Conservation (phyloP, 23 tunicate species). For the Diplosoma virens region DNA sequence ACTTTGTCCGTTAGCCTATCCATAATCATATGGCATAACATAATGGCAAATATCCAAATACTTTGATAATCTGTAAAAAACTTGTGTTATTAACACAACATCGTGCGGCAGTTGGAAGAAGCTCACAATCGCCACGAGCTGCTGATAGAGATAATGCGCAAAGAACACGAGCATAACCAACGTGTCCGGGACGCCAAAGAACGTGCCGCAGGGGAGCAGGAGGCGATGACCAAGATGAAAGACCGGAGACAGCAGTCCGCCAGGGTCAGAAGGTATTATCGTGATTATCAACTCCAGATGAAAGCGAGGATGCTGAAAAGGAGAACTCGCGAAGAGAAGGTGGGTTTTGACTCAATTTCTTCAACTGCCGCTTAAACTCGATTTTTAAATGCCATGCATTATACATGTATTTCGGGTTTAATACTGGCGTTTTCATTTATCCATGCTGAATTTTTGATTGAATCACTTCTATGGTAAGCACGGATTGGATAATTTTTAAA, state of each 20-base stretch:
- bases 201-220: slow-evolving; percentile 37
- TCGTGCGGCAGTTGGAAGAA: slow-evolving; percentile 85
- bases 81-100: too few relatives aligned
- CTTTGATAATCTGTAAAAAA: too few relatives aligned
- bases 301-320: slow-evolving; percentile 77
- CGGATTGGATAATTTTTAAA: too few relatives aligned
- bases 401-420: too few relatives aligned
- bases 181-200: slow-evolving; percentile 58
- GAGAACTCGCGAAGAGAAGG: slow-evolving; percentile 86
- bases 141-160: slow-evolving; percentile 68
- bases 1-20: too few relatives aligned
- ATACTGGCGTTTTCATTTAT: too few relatives aligned
- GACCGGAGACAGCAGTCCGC: slow-evolving; percentile 83
- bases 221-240: slow-evolving; percentile 37
- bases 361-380: too few relatives aligned
- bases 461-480: too few relatives aligned
- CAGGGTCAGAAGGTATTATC: slow-evolving; percentile 69
- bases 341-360: background rate
- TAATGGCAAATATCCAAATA: too few relatives aligned
- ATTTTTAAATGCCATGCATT: too few relatives aligned
- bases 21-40: too few relatives aligned
- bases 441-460: too few relatives aligned
- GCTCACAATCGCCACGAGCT: slow-evolving; percentile 75
- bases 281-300: slow-evolving; percentile 92
- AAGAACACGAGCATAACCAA: slow-evolving; percentile 88